Evolutionary conservation across 2,113 vertebrate genomes (phyloP).

Genomic region (Pristiophorus japonicus): DNA sequence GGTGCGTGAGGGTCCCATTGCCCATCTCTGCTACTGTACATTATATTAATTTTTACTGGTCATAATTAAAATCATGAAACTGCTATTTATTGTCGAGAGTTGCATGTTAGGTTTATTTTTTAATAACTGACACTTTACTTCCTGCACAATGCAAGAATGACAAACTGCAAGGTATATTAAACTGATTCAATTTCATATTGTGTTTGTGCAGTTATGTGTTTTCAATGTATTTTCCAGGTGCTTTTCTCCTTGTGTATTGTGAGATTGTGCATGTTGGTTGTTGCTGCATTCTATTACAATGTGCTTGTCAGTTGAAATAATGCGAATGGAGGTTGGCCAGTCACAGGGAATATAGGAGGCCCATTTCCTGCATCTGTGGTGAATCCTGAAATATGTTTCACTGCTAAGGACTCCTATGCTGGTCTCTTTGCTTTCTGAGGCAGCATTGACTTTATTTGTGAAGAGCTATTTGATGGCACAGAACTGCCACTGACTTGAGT

Average conservation of each 20-base stretch:
- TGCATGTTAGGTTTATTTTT: background rate
- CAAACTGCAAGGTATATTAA: background rate
- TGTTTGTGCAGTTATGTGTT: background rate
- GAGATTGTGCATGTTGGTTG: background rate
- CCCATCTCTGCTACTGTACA: background rate
- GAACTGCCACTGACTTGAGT: background rate
- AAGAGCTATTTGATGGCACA: too few species aligned
- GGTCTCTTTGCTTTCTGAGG: background rate
- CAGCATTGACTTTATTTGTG: background rate
- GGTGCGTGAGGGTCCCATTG: background rate
- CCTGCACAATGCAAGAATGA: background rate
- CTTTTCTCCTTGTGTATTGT: background rate
- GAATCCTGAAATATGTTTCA: background rate
- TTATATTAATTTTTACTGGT: background rate
- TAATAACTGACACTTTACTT: background rate
- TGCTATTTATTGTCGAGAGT: background rate
- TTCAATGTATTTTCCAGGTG: background rate
- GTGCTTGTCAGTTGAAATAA: background rate
- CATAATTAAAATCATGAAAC: background rate
- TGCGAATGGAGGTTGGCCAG: background rate
- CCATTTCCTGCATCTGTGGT: background rate
- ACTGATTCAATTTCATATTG: background rate
- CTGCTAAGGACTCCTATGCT: background rate
- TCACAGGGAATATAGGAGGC: background rate
- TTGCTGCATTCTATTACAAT: background rate